phyloP scores from a whole-genome alignment of 2,888 invertebrate genomes.

The Ptilodon capucinus region DNA sequence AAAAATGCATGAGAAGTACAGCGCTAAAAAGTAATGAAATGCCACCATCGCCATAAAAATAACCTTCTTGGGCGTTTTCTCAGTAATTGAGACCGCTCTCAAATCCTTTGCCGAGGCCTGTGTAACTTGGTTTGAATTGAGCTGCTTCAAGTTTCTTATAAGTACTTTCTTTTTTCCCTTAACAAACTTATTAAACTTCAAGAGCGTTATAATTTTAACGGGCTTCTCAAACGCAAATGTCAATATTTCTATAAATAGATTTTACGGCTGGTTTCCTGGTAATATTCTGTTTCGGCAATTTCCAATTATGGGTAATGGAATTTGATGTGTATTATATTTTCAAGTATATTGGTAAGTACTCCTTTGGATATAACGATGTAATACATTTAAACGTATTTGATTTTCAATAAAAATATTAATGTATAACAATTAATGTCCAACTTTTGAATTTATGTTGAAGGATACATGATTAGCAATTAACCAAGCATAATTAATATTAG shows the following conservation, averaged over 20 bases:
- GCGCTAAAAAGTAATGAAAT: slow-evolving; percentile 16
- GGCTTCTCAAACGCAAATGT: background rate
- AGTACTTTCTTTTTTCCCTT: slow-evolving; percentile 44
- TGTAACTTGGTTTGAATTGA: slow-evolving; percentile 62
- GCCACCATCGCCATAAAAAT: slow-evolving; percentile 53
- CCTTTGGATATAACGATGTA: too few species aligned
- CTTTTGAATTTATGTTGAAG: too few species aligned
- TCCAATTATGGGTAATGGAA: too few species aligned
- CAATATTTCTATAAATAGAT: background rate
- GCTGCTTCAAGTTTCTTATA: slow-evolving; percentile 51
- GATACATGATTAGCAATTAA: background rate
- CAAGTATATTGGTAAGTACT: too few species aligned
- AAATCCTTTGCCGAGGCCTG: slow-evolving; percentile 63
- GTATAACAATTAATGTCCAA: too few species aligned
- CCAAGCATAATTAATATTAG: background rate
- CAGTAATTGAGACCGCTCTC: slow-evolving; percentile 62
- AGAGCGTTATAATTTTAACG: slow-evolving; percentile 20
- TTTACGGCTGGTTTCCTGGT: background rate
- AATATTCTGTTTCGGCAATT: background rate
- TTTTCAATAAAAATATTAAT: too few species aligned
- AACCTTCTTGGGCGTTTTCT: slow-evolving; percentile 46
- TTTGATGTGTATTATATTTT: too few species aligned
- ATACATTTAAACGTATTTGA: too few species aligned
- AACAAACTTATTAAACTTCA: slow-evolving; percentile 60
- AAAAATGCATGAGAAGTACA: too few species aligned